A percentile compares a stretch with the other conserved stretches of the same genome.
phyloP scores from a whole-genome alignment of 2,888 invertebrate species.

The Drosophila cognata region DNA sequence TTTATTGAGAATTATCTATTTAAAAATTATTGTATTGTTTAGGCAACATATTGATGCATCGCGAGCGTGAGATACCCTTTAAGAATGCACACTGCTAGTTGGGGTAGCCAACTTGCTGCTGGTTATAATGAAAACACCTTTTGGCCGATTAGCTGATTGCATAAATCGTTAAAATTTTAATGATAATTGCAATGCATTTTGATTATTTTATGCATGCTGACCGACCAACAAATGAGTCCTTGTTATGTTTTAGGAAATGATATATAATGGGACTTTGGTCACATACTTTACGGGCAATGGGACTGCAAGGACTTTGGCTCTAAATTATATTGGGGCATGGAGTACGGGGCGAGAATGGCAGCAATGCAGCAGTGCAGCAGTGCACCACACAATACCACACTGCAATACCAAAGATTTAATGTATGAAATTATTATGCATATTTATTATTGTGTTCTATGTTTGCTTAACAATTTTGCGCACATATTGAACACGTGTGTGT shows the following conservation, averaged over 20 bases:
- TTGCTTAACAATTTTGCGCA: slow-evolving; percentile 51
- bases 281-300: not conserved
- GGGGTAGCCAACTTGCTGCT: not conserved
- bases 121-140: not conserved
- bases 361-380: slow-evolving; percentile 4
- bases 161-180: slow-evolving; percentile 35
- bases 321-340: not conserved
- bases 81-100: not conserved
- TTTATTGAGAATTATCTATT: not conserved
- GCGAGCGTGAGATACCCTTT: not conserved
- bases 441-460: slow-evolving; percentile 73
- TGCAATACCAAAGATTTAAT: slow-evolving; percentile 49
- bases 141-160: not conserved
- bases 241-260: slow-evolving; percentile 10
- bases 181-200: slow-evolving; percentile 41
- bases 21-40: not conserved
- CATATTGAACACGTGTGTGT: slow-evolving; percentile 10
- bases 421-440: slow-evolving; percentile 73
- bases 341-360: not conserved
- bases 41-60: not conserved
- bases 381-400: not conserved
- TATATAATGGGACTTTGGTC: not conserved
- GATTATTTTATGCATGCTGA: slow-evolving; percentile 29
- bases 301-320: not conserved
- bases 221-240: not conserved